Conservation (phyloP, 2,888 invertebrate species). For the Lepidonotus clava region DNA sequence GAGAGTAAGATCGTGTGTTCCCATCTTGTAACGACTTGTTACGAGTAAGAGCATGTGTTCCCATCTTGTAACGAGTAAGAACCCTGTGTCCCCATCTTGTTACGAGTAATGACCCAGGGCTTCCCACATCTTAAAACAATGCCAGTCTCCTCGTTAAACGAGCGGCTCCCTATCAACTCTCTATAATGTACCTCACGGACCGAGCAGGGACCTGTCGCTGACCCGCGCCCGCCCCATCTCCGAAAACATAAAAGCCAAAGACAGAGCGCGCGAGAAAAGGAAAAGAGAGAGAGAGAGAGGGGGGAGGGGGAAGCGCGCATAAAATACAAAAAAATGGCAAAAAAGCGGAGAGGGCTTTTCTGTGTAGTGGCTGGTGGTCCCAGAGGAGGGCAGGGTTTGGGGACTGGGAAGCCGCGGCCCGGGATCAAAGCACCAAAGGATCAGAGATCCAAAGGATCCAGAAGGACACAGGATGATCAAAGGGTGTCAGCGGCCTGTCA, state of each 20-base stretch:
- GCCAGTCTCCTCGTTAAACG: no score
- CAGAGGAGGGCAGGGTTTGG: neutral
- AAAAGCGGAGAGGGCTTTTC: neutral
- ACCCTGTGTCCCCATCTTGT: no score
- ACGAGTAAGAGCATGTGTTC: no score
- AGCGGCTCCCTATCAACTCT: no score
- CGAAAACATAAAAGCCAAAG: conserved; percentile 25
- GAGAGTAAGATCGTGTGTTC: no score
- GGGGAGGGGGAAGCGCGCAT: neutral
- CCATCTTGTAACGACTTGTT: no score
- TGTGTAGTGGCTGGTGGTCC: conserved; percentile 6
- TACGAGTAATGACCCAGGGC: no score
- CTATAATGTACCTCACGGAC: no score
- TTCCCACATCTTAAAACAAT: no score
- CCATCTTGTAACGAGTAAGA: no score
- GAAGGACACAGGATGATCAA: conserved; percentile 44
- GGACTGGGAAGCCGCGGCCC: neutral
- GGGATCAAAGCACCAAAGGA: conserved; percentile 43
- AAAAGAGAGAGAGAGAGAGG: neutral
- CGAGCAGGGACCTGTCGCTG: no score
- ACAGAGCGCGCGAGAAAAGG: neutral
- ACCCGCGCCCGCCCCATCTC: conserved; percentile 17
- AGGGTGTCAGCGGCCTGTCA: conserved; percentile 19
- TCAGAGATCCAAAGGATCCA: conserved; percentile 36
- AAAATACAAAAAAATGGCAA: no score